A percentile compares a stretch with the other conserved stretches of the same genome.
Evolutionary conservation across 2,888 invertebrate species (phyloP).

Genomic region (Hirtodrosophila trivittata): DNA sequence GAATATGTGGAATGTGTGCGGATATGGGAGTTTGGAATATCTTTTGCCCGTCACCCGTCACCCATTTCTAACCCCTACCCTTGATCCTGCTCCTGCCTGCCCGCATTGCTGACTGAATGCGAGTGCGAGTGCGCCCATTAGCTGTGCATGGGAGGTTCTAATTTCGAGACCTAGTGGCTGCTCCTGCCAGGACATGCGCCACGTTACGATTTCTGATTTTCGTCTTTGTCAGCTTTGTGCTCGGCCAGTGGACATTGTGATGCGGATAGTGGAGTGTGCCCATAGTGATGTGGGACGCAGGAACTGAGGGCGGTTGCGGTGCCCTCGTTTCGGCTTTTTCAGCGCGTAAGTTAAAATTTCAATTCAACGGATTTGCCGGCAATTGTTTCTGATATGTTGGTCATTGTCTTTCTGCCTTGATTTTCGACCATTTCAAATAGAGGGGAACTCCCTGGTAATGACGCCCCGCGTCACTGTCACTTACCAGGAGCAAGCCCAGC

Average conservation of each 20-base stretch:
- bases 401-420: conserved; percentile 52
- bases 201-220: conserved; percentile 77
- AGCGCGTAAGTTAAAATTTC: conserved; percentile 75
- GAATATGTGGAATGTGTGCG: conserved; percentile 75
- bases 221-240: conserved; percentile 78
- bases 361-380: conserved; percentile 74
- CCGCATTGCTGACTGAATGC: conserved; percentile 31
- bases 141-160: conserved; percentile 79
- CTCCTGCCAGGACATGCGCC: conserved; percentile 68
- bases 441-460: conserved; percentile 44
- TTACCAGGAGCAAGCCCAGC: conserved; percentile 18
- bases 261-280: not conserved
- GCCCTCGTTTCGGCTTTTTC: conserved; percentile 47
- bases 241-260: conserved; percentile 4
- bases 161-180: conserved; percentile 71
- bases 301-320: conserved; percentile 24
- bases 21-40: conserved; percentile 81
- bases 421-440: conserved; percentile 34
- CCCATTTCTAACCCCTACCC: conserved; percentile 5
- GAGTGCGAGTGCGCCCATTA: conserved; percentile 67
- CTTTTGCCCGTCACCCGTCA: conserved; percentile 58
- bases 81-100: conserved; percentile 9
- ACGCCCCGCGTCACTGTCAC: conserved; percentile 63
- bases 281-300: not conserved
- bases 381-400: conserved; percentile 75